Percentiles rank a stretch among this genome's conserved stretches.
phyloP scores from a whole-genome alignment of 2,113 vertebrate species.

The Serinus canaria region DNA sequence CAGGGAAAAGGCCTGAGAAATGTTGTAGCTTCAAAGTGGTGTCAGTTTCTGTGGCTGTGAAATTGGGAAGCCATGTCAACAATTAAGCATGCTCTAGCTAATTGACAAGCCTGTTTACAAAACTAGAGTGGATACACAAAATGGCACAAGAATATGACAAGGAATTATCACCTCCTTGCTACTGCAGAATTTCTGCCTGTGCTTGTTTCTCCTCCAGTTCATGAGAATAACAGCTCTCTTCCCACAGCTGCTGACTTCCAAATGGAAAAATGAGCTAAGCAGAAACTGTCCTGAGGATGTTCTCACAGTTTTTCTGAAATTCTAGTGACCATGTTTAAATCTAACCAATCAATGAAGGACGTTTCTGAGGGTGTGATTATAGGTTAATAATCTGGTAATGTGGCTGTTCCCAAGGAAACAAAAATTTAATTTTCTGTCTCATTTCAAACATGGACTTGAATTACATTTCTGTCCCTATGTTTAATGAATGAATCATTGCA shows the following conservation, averaged over 20 bases:
- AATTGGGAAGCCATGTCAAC: background rate
- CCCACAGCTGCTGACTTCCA: background rate
- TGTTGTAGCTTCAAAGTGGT: background rate
- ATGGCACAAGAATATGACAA: background rate
- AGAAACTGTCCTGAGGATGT: background rate
- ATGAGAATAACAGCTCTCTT: background rate
- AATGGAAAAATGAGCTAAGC: background rate
- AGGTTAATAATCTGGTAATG: background rate
- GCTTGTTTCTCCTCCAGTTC: background rate
- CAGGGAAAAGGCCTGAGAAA: background rate
- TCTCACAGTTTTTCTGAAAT: background rate
- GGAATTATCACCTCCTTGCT: background rate
- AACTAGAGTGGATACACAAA: background rate
- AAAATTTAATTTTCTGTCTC: slow-evolving; percentile 5
- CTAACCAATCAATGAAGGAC: background rate
- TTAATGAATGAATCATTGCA: slow-evolving; percentile 7
- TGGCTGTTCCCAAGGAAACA: background rate
- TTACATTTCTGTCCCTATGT: background rate
- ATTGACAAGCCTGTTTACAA: background rate
- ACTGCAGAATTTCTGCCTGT: background rate
- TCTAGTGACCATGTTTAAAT: background rate
- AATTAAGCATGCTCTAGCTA: background rate
- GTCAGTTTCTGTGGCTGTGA: background rate
- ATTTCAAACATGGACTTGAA: slow-evolving; percentile 5
- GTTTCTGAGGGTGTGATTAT: background rate